Percentiles rank a stretch among this genome's conserved stretches.
Evolutionary conservation across 2,888 invertebrate species (phyloP).

Genomic region (Incurvaria masculella): DNA sequence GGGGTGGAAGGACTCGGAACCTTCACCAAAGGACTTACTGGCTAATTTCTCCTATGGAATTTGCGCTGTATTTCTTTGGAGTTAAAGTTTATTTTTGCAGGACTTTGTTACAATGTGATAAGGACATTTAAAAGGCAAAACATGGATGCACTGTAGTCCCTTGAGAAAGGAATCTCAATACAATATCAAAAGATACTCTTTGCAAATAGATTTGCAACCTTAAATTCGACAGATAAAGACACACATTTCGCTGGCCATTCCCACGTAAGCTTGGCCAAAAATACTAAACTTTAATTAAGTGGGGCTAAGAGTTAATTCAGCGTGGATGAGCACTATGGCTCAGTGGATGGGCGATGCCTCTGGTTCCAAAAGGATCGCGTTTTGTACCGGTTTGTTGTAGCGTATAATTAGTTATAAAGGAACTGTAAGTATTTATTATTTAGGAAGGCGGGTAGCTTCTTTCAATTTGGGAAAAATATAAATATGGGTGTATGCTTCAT

Average conservation of each 20-base stretch:
- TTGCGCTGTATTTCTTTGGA: background rate
- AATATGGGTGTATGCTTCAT: too few species aligned
- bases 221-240: background rate
- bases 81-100: background rate
- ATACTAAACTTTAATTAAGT: background rate
- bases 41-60: too few species aligned
- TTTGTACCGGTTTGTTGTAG: background rate
- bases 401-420: background rate
- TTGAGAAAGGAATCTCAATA: background rate
- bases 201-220: background rate
- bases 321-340: background rate
- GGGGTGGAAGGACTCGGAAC: background rate
- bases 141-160: background rate
- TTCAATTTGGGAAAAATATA: too few species aligned
- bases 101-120: too few species aligned
- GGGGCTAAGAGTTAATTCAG: background rate
- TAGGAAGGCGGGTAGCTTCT: too few species aligned
- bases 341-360: background rate
- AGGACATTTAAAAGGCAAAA: background rate
- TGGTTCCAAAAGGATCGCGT: background rate
- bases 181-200: background rate
- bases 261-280: too few species aligned
- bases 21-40: too few species aligned
- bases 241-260: too few species aligned
- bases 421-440: too few species aligned